phyloP scores from a whole-genome alignment of 2,113 vertebrate genomes.

The Hippocampus zosterae region DNA sequence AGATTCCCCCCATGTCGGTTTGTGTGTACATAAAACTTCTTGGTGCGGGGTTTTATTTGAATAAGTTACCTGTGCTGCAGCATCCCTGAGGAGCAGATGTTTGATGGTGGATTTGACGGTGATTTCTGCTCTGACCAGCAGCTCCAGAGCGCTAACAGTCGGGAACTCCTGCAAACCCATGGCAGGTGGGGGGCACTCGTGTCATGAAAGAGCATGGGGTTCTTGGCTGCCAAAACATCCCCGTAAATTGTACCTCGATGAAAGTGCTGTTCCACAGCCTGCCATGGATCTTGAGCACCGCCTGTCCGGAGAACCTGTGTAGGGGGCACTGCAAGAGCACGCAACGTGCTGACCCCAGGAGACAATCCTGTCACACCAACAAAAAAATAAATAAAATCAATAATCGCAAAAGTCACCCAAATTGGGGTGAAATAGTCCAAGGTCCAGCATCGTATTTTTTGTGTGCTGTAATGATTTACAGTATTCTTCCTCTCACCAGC shows the following conservation, averaged over 20 bases:
- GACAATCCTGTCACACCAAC: constrained; percentile 76
- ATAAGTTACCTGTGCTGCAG: constrained; percentile 73
- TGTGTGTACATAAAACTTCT: too few species aligned
- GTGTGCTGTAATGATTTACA: neutral
- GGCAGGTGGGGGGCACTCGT: neutral
- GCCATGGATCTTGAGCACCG: constrained; percentile 77
- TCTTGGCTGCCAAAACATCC: neutral
- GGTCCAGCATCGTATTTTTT: too few species aligned
- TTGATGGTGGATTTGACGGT: constrained; percentile 84
- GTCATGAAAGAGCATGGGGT: neutral
- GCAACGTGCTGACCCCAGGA: constrained; percentile 78
- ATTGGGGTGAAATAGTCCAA: too few species aligned
- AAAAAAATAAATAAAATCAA: neutral
- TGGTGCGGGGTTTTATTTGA: too few species aligned
- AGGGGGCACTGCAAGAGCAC: constrained; percentile 82
- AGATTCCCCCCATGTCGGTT: too few species aligned
- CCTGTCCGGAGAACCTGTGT: constrained; percentile 78
- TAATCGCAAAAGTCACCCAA: neutral
- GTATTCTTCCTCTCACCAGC: constrained; percentile 55
- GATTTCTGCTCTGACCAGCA: constrained; percentile 83
- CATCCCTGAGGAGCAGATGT: constrained; percentile 80
- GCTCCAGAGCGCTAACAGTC: constrained; percentile 78
- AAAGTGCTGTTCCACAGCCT: constrained; percentile 91
- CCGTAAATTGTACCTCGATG: constrained; percentile 76
- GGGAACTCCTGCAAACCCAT: constrained; percentile 77